Conservation (phyloP, 1,140 invertebrate species). For the Ceratina calcarata region DNA sequence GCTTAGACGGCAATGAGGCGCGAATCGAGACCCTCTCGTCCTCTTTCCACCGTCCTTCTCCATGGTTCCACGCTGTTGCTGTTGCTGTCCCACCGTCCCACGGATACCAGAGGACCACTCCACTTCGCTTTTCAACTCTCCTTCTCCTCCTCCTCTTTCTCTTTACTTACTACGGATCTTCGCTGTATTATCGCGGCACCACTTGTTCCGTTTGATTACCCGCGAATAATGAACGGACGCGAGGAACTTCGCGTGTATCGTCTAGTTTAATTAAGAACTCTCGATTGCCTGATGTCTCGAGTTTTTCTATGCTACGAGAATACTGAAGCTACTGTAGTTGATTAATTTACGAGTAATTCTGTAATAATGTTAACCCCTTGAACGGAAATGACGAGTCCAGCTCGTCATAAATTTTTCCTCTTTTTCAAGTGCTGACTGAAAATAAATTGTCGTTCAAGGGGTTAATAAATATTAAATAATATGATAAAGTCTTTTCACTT, state of each 20-base stretch:
- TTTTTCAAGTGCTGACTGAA: no score
- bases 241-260: neutral
- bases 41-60: slow-evolving; percentile 21
- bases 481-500: no score
- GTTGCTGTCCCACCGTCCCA: no score
- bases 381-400: no score
- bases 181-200: slow-evolving; percentile 39
- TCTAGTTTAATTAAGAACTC: slow-evolving; percentile 34
- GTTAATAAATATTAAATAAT: no score
- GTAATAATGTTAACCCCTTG: no score
- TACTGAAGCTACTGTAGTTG: no score
- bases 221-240: slow-evolving; percentile 43
- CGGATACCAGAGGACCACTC: no score
- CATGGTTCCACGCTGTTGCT: neutral
- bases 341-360: no score
- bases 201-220: slow-evolving; percentile 60
- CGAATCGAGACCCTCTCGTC: slow-evolving; percentile 58
- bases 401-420: no score
- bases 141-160: neutral
- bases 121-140: neutral
- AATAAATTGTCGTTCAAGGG: no score
- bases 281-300: slow-evolving; percentile 10
- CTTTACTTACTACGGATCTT: slow-evolving; percentile 16
- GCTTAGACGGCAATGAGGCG: slow-evolving; percentile 67
- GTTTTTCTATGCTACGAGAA: no score